These are phyloP conservation scores for Pterostichus niger DNA, from an alignment of 2,888 invertebrate genomes.

Conservation along the genomic window DNA sequence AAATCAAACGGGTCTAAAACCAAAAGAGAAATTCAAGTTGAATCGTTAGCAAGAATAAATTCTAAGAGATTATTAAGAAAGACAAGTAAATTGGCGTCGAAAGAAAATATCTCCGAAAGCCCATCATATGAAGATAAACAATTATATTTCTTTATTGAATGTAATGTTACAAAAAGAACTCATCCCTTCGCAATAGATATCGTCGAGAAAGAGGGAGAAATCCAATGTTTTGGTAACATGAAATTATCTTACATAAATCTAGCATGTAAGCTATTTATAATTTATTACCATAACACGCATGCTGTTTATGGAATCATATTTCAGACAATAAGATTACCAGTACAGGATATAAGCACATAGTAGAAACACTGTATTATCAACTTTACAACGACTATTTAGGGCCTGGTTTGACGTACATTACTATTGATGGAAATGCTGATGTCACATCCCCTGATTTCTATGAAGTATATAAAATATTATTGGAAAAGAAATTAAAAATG, in stretches of 20 bases:
- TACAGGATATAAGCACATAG: conserved; percentile 69
- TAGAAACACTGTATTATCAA: conserved; percentile 72
- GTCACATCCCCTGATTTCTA: conserved; percentile 17
- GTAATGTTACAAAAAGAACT: conserved; percentile 57
- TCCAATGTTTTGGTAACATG: conserved; percentile 74
- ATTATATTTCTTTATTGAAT: conserved; percentile 54
- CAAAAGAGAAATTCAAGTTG: neutral
- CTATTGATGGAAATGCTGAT: conserved; percentile 69
- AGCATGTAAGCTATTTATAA: conserved; percentile 71
- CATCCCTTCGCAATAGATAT: conserved; percentile 74
- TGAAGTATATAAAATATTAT: conserved; percentile 58
- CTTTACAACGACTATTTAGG: conserved; percentile 14
- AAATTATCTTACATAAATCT: conserved; percentile 73
- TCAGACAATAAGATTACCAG: conserved; percentile 72
- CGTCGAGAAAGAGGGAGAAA: conserved; percentile 70
- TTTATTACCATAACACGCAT: conserved; percentile 43
- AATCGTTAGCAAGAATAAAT: conserved; percentile 5
- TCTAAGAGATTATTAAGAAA: too few species aligned
- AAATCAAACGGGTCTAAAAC: too few species aligned
- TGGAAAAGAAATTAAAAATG: conserved; percentile 71
- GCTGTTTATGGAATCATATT: conserved; percentile 37
- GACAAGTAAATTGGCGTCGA: too few species aligned
- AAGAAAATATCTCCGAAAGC: neutral
- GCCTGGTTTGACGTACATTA: conserved; percentile 69
- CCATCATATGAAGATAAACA: conserved; percentile 26